A percentile compares a stretch with the other conserved stretches of the same genome.
Conservation (phyloP, 30 jellyfish, hydroid and myxozoan genomes). For the Haliclystus octoradiatus region DNA sequence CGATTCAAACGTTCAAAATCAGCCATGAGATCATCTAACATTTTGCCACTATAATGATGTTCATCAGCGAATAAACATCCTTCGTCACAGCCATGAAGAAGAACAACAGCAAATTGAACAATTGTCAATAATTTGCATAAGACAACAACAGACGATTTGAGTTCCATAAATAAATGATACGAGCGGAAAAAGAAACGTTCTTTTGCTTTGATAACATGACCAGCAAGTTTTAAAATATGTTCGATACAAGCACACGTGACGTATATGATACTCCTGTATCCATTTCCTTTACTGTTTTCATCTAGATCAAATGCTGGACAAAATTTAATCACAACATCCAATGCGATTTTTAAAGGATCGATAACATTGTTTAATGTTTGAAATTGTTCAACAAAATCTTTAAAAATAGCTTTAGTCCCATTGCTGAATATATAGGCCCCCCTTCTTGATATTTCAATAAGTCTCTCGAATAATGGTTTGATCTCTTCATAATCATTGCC, state of each 20-base stretch:
- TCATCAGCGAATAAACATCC: conserved; percentile 71
- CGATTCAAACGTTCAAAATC: conserved; percentile 81
- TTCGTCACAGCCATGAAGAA: conserved; percentile 35
- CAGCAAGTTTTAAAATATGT: conserved; percentile 41
- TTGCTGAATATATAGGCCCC: conserved; percentile 24
- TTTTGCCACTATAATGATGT: conserved; percentile 31
- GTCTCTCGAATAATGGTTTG: conserved; percentile 26
- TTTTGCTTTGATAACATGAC: conserved; percentile 38
- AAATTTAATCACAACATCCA: conserved; percentile 41
- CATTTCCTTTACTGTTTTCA: conserved; percentile 64
- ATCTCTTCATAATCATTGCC: conserved; percentile 24
- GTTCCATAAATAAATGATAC: conserved; percentile 68
- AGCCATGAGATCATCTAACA: conserved; percentile 44
- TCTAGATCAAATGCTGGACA: conserved; percentile 36
- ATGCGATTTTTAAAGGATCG: conserved; percentile 62
- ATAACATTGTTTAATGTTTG: conserved; percentile 52
- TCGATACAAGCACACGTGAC: conserved; percentile 49
- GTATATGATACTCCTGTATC: conserved; percentile 72
- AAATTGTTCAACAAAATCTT: conserved; percentile 38
- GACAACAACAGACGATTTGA: conserved; percentile 75
- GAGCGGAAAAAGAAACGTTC: conserved; percentile 80
- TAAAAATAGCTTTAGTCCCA: conserved; percentile 29
- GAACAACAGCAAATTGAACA: conserved; percentile 56
- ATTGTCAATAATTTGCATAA: conserved; percentile 56
- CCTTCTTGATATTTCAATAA: conserved; percentile 28